Evolutionary conservation across 2,113 vertebrate species (phyloP).

Genomic region (Helogale parvula): DNA sequence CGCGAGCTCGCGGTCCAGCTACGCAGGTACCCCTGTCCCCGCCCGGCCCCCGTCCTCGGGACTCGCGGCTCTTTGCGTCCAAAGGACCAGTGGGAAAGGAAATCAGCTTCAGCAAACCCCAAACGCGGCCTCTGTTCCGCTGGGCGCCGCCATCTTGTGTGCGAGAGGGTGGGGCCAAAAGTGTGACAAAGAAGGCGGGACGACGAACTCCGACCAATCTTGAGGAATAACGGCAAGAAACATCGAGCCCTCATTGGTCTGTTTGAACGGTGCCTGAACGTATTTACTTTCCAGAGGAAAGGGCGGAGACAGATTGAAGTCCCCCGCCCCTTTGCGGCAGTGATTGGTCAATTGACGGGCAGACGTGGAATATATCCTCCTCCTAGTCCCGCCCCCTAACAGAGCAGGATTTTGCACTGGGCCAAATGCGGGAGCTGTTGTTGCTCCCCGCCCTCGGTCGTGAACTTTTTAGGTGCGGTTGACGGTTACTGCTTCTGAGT

Average conservation of each 20-base stretch:
- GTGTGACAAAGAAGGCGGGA: background rate
- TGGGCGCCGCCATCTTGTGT: conserved; percentile 82
- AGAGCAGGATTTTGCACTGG: background rate
- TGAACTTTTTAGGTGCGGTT: background rate
- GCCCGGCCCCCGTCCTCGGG: conserved; percentile 70
- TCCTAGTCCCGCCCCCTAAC: background rate
- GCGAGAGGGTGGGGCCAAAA: background rate
- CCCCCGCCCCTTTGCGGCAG: background rate
- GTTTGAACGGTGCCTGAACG: conserved; percentile 77
- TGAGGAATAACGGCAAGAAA: fast-evolving
- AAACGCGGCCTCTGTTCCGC: background rate
- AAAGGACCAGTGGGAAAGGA: background rate
- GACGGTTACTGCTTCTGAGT: background rate
- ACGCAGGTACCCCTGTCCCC: conserved; percentile 62
- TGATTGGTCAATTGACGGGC: conserved; percentile 35
- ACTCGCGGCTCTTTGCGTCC: background rate
- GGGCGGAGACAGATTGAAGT: background rate
- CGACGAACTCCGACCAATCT: conserved; percentile 66
- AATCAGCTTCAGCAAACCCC: background rate
- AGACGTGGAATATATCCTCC: background rate
- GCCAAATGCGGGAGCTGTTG: fast-evolving
- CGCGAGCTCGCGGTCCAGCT: conserved; percentile 57
- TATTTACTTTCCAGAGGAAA: background rate
- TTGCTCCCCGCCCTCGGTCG: fast-evolving
- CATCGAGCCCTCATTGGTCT: conserved; percentile 61